Base-by-base conservation (phyloP, 1,140 invertebrate species). In the Neodiprion lecontei region DNA sequence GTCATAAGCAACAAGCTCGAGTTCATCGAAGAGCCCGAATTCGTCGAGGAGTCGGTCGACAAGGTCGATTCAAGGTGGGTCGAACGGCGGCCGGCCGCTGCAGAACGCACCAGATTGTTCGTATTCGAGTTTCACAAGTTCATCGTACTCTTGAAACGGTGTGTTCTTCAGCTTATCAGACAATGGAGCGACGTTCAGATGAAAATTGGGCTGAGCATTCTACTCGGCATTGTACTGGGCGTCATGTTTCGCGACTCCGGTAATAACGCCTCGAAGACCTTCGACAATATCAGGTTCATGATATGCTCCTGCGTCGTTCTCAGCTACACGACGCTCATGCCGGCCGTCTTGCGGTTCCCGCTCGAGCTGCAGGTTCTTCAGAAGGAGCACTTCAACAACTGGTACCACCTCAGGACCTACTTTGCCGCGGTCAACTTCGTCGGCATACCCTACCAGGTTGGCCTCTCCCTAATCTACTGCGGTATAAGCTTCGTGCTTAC, bases 311-410 rank as follows among this genome's bases (percentile, higher is more conserved):
- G 88, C 5, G 89, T 92, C 0, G 95, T 95, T 82, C 86, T 95
- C 0, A 80, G 81, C 21, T 95, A 95, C 79, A 95, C 94, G 0
- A 92, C 92, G 0, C 89, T 95, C 77, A 95, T 95, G 92, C 94
- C 94, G 0, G 93, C 93, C 8, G 91, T 94, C 23, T 85, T 96
- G 7, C 92, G 90, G 88, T 95, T 98, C 90, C 96, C 97, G 0
- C 87, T 92, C 28, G 96, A 98, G 85, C 89, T 98, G 78, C 88
- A 91, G 8, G 92, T 97, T 4, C 89, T 98, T 77, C 94, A 93
- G 72, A 95, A 97, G 81, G 97, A 99, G 86, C 93, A 95, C 74
- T 95, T 98, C 76, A 99, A 99, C 86, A 97, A 97, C 81, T 98
- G 97, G 97, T 99, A 98, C 87, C 94, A 95, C 77, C 87, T 98